phyloP scores from a whole-genome alignment of 1,140 invertebrate genomes.

The Heliconius himera region DNA sequence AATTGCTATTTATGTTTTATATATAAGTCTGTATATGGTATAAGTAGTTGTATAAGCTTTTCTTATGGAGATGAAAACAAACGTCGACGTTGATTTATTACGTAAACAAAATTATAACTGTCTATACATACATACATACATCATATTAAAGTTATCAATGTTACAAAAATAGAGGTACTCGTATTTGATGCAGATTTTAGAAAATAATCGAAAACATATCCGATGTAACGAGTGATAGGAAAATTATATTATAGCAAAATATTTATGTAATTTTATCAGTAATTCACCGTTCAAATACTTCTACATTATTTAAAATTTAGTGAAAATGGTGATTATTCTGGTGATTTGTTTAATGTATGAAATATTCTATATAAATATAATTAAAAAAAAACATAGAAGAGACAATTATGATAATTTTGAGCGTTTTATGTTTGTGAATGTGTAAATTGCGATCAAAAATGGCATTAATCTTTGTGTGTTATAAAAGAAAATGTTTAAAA shows the following conservation, averaged over 20 bases:
- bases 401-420: no score
- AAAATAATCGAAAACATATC: neutral
- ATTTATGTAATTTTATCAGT: neutral
- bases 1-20: neutral
- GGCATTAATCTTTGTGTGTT: slow-evolving; percentile 28
- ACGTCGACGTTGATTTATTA: neutral
- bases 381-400: no score
- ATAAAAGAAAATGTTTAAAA: slow-evolving; percentile 35
- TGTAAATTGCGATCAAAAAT: neutral
- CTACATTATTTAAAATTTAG: neutral
- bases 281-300: neutral
- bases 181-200: neutral
- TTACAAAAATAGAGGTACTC: neutral
- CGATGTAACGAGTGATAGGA: neutral
- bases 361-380: no score
- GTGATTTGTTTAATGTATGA: no score
- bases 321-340: no score
- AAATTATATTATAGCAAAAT: neutral
- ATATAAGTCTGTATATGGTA: neutral
- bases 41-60: neutral
- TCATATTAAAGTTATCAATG: neutral
- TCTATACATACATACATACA: neutral
- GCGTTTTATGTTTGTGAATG: neutral
- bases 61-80: neutral
- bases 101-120: neutral